Evolutionary conservation across 2,888 invertebrate species (phyloP), one percentile per base, ranked within the genome.

Genomic region (Hoplodrina ambigua): DNA sequence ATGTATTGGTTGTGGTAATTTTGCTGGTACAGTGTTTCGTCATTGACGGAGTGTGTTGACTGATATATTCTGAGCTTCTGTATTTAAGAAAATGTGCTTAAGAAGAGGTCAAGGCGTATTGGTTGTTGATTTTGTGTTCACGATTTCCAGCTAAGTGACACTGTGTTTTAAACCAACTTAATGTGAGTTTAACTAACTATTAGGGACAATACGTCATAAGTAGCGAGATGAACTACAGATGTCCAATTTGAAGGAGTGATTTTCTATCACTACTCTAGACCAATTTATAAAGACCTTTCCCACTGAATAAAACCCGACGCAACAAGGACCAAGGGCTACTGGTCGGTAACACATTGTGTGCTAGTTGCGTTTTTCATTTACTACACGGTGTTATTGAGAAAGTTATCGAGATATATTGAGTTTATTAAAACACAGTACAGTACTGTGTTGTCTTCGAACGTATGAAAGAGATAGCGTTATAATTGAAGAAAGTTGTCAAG

Each of bases 61-160:
- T 72, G 82, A 69, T 75, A 77, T 72, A 77, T 61, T 63, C 19
- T 69, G 85, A 82, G 69, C 80, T 83, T 68, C 52, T 71, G 49
- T 70, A 19, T 61, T 54, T 37, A 61, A 70, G 50, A 55, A 58
- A 68, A 64, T 41, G 60, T 72, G 11, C 44, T 53, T 17, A 15
- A 13, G 13, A 30, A 56, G 55, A 62, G 71, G 49, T 68, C 82
- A 81, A 69, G 58, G 37, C 58, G 65, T 62, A 53, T 44, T 81
- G 53, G 0, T n/a, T 0, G 0, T 10, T 11, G 53, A 6, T 49
- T 54, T 54, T 41, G 52, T 58, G 53, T 25, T 20, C 57, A 75
- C 37, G 60, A 50, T 55, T 72, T 61, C n/a, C 56, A 81, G 53
- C 73, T 33, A 17, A 15, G n/a, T 44, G n/a, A 30, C 54, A 69